Evolutionary conservation across 1,140 invertebrate genomes (phyloP).

Genomic region (Maniola jurtina): DNA sequence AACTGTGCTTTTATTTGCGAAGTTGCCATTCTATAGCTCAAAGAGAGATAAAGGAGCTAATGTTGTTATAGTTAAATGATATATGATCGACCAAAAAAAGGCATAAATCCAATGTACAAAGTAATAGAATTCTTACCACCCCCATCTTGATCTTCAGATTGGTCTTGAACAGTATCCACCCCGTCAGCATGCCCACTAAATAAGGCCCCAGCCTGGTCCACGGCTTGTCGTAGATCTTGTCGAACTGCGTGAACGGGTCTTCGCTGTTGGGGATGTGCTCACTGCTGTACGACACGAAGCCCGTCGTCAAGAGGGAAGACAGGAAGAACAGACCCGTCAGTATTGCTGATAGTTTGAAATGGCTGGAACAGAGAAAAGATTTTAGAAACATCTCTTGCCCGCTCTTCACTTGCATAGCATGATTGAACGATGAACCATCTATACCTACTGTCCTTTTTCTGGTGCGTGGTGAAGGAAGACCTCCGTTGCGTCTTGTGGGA

Average conservation of each 20-base stretch:
- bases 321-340: slow-evolving; percentile 83
- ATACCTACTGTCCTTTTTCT: too few species aligned
- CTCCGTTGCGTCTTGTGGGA: too few species aligned
- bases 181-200: slow-evolving; percentile 89
- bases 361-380: slow-evolving; percentile 70
- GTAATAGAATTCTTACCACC: slow-evolving; percentile 74
- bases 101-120: not conserved
- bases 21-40: too few species aligned
- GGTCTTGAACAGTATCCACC: slow-evolving; percentile 90
- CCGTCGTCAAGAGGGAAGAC: slow-evolving; percentile 88
- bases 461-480: too few species aligned
- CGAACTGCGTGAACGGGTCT: slow-evolving; percentile 90
- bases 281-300: slow-evolving; percentile 87
- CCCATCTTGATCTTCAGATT: slow-evolving; percentile 88
- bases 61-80: too few species aligned
- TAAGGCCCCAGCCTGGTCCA: slow-evolving; percentile 91
- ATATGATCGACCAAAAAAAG: not conserved
- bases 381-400: not conserved
- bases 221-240: slow-evolving; percentile 93
- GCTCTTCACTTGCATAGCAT: too few species aligned
- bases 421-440: too few species aligned
- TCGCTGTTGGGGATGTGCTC: slow-evolving; percentile 89
- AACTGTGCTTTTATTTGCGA: too few species aligned
- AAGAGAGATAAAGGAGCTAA: too few species aligned
- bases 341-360: slow-evolving; percentile 85